Evolutionary conservation across 2,888 invertebrate genomes (phyloP).

Genomic region (Rhaphigaster nebulosa): DNA sequence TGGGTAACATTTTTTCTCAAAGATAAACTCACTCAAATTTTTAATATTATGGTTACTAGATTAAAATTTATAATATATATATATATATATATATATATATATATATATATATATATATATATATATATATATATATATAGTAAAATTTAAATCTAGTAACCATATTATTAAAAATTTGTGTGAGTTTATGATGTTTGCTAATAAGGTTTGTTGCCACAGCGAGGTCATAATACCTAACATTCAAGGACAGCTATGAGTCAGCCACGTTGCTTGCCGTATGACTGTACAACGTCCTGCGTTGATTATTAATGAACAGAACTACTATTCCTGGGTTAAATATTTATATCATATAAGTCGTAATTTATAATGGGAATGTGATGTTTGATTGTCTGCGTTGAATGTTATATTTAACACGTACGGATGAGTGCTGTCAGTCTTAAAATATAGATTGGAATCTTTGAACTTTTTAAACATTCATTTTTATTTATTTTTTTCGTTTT

Average conservation of each 20-base stretch:
- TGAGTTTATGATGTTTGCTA: background rate
- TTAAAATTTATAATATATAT: too few species aligned
- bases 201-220: background rate
- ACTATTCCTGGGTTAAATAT: background rate
- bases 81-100: too few species aligned
- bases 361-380: background rate
- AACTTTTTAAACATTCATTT: too few species aligned
- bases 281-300: background rate
- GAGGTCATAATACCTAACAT: background rate
- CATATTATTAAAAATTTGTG: background rate
- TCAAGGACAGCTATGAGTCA: slow-evolving; percentile 2
- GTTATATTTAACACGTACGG: background rate
- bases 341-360: background rate
- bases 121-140: too few species aligned
- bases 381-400: background rate
- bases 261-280: background rate
- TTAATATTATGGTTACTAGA: too few species aligned
- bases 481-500: too few species aligned
- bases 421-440: too few species aligned
- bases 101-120: too few species aligned
- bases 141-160: background rate
- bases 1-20: too few species aligned
- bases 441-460: too few species aligned
- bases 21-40: too few species aligned
- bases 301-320: background rate